Evolutionary conservation across 2,797 vertebrate species (phyloP).

Genomic region (Spea hammondii): DNA sequence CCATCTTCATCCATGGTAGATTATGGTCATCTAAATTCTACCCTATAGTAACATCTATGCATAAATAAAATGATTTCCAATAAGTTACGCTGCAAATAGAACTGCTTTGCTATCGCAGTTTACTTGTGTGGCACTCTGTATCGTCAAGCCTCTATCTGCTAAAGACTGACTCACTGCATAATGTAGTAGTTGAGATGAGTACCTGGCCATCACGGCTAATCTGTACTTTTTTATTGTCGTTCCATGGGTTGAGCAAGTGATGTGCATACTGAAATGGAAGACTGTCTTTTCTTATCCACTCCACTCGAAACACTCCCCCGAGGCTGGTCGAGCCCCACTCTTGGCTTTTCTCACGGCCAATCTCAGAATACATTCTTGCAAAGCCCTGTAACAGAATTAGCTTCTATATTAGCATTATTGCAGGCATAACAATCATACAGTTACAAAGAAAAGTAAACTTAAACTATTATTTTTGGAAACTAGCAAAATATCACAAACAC

Average conservation of each 20-base stretch:
- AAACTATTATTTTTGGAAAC: too few relatives aligned
- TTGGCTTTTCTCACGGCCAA: conserved; percentile 77
- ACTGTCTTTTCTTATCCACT: conserved; percentile 85
- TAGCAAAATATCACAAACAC: too few relatives aligned
- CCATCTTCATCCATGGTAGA: background rate
- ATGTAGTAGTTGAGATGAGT: conserved; percentile 8
- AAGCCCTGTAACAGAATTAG: conserved; percentile 76
- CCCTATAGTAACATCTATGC: background rate
- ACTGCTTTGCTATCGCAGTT: background rate
- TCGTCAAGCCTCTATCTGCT: background rate
- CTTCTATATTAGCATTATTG: background rate
- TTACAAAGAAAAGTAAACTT: too few relatives aligned
- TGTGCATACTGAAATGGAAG: conserved; percentile 82
- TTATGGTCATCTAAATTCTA: background rate
- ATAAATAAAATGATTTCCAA: background rate
- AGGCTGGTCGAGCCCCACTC: conserved; percentile 83
- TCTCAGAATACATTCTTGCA: conserved; percentile 81
- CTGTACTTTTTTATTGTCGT: conserved; percentile 88
- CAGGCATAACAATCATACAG: too few relatives aligned
- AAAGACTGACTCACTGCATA: background rate
- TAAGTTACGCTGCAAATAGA: too few relatives aligned
- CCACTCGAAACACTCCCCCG: conserved; percentile 84
- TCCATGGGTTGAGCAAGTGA: conserved; percentile 88
- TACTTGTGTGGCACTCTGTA: background rate
- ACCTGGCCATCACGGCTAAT: conserved; percentile 95